These are phyloP conservation scores for Epirrhoe alternata DNA, from an alignment of 2,888 invertebrate genomes.

Conservation along the genomic window DNA sequence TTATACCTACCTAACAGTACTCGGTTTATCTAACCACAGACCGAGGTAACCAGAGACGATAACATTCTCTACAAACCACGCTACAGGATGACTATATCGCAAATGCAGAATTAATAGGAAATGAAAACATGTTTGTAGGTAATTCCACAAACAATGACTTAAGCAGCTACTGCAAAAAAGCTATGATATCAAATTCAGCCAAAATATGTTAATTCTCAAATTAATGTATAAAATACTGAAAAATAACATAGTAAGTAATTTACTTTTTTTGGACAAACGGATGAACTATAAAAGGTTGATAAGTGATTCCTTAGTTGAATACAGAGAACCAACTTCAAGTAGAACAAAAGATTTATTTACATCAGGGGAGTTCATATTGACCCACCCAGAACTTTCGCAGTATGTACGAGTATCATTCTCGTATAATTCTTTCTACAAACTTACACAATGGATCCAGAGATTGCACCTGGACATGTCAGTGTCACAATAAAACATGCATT, in stretches of 20 bases:
- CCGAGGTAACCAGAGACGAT: constrained; percentile 60
- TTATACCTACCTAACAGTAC: constrained; percentile 36
- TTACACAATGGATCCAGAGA: background rate
- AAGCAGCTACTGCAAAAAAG: too few relatives aligned
- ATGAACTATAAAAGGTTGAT: too few relatives aligned
- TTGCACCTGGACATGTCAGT: constrained; percentile 17
- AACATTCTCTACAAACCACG: constrained; percentile 54
- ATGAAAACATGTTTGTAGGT: background rate
- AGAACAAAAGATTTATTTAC: too few relatives aligned
- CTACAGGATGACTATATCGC: constrained; percentile 19
- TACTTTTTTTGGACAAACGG: too few relatives aligned
- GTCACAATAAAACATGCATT: constrained; percentile 41
- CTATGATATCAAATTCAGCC: too few relatives aligned
- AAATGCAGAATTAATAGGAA: background rate
- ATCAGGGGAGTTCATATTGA: too few relatives aligned
- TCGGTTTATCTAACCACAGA: constrained; percentile 60
- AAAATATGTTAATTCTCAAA: too few relatives aligned
- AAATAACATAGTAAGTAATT: too few relatives aligned
- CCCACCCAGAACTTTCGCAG: background rate
- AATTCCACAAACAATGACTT: too few relatives aligned
- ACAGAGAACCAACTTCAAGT: too few relatives aligned
- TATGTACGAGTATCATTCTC: background rate
- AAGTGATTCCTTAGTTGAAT: too few relatives aligned
- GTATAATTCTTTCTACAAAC: background rate
- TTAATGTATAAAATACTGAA: too few relatives aligned